Evolutionary conservation across 1,140 invertebrate genomes (phyloP), one percentile per base, ranked within the genome.

Genomic region (Aporrectodea caliginosa): DNA sequence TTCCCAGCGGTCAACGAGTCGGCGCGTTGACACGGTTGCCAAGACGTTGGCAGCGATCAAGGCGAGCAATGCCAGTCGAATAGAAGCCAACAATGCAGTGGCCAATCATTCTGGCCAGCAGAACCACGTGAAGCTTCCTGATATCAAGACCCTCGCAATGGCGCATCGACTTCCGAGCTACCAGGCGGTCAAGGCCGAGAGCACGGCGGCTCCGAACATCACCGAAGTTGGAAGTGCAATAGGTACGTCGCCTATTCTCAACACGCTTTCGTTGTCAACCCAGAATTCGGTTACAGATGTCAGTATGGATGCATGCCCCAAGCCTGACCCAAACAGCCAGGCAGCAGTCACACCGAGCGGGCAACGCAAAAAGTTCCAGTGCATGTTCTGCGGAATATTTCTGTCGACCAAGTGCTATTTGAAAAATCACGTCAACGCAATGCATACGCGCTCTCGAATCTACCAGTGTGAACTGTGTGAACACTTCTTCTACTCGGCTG

Each of bases 341-440:
- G 75, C 33, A 58, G 75, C 1, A 27, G 75, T 16, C 16, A 22
- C 29, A 74, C 30, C 75, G 43, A 27, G 29, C 33, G 27, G 75
- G 75, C 29, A 32, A 58, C 14, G 27, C 16, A 81, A 81, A 35
- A 78, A 78, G 43, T 81, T 78, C 30, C 80, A 81, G 77, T 81
- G 80, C 77, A 81, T 81, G 80, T 74, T 81, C n/a, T 81, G 80
- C 73, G 80, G 80, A 2, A 81, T 81, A 16, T 78, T 81, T 31
- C 77, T 81, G 30, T 81, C 80, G 16, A 78, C 80, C 72, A 81
- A 81, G 72, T 78, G 80, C 58, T 81, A 81, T 71, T 34, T 81
- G 35, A 81, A 81, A 35, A 81, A 78, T 33, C 80, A 81, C 77
- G 76, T 81, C 16, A 81, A 81, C 43, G 80, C 80, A 1, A 74